Evolutionary conservation across 2,113 vertebrate species (phyloP), one percentile per base, ranked within the genome.

Genomic region (Dasypus novemcinctus): DNA sequence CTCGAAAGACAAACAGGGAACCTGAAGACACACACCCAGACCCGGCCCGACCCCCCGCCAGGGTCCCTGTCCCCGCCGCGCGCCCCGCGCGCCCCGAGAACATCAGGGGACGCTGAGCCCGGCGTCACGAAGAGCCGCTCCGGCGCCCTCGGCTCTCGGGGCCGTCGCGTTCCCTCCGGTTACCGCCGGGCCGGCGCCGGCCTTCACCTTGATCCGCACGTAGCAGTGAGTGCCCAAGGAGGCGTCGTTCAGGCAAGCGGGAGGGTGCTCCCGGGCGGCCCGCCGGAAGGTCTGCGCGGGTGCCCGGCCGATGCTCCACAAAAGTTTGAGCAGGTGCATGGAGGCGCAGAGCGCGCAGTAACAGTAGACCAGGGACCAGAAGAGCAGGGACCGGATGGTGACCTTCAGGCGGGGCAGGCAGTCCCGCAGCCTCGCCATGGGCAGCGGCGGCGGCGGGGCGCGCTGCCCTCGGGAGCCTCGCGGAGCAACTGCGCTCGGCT

Each of bases 221-320:
- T 99, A 99, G 98, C 99, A 99, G 98, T 99, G 99, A 76, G 99
- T 99, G 87, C 99, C 99, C 98, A 99, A 98, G 96, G 99, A 99
- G 98, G 99, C 99, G 99, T 99, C 99, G 98, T 98, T 99, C 96
- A 99, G 97, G 97, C 99, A 99, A 68, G 99, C 98, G 7, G 99
- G 99, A 7, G 99, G 99, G 75, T 98, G 98, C 78, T 99, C 99
- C 61, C 99, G 98, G 75, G 98, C 95, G 85, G n/a, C 96, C 98
- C 99, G 98, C 92, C 98, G 99, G 97, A 99, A 99, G 98, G 99
- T 99, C 88, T 98, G 95, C 13, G 98, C 98, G 33, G 99, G 99
- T 36, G 98, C 98, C 78, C 98, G 96, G 87, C 99, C 95, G 94
- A 99, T 97, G 99, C 98, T 99, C 99, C 99, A 99, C 97, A 99